Evolutionary conservation across 2,888 invertebrate genomes (phyloP), one percentile per base, ranked within the genome.

Genomic region (Xylota segnis): DNA sequence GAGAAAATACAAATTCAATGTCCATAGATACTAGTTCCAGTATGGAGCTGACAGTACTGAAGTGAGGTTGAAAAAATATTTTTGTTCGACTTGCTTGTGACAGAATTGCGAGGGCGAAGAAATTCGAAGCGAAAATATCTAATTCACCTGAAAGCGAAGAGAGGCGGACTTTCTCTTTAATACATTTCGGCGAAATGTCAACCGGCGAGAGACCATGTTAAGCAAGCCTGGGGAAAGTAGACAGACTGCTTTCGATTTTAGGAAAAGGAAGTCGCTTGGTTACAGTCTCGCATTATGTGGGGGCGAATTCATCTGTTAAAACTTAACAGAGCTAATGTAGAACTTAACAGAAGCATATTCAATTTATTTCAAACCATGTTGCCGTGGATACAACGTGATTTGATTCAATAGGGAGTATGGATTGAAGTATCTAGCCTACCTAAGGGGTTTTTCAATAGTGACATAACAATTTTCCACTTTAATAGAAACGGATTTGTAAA

Each of bases 41-140:
- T 6, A 12, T 34, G n/a, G 50, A 12, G 50, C 65, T 65, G 9
- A 18, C 18, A 18, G 29, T 14, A 66, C 45, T 50, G 34, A 47
- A 23, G 34, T 32, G 18, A 6, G 10, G 1, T 0, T 9, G 10
- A 12, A 14, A 18, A 47, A 12, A 32, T 29, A 4, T 16, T 32
- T 16, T 32, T 56, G 10, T 16, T 14, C 9, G 54, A 56, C 14
- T 18, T 32, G 29, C 14, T 45, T 16, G 16, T 7, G 16, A 18
- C 5, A 23, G 18, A 50, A 10, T 14, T 43, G 40, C 40, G 56
- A 34, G 45, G 18, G 76, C 50, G 59, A 59, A 58, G 10, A 14
- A 18, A 32, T 56, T 29, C 9, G 2, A 14, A 40, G 76, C 76
- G 76, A 68, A 76, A 12, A 5, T 59, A 58, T 66, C 16, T 59